Conservation (phyloP, 2,888 invertebrate species). For the Ichneumoninae sp. region DNA sequence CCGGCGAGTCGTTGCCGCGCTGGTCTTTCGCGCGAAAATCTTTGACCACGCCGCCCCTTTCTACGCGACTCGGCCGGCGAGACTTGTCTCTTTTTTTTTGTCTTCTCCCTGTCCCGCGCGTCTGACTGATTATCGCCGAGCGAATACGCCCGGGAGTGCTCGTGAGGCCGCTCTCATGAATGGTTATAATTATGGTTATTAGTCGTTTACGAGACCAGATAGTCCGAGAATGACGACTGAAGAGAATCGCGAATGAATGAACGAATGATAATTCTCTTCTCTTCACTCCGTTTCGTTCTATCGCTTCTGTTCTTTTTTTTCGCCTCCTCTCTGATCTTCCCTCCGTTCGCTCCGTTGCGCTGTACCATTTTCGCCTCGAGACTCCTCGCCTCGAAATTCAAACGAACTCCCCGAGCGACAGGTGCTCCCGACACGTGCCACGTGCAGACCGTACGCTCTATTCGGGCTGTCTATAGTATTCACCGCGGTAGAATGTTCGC, state of each 20-base stretch:
- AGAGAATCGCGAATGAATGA: conserved; percentile 52
- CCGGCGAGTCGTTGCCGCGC: background rate
- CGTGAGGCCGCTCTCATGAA: conserved; percentile 29
- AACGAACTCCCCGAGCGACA: conserved; percentile 56
- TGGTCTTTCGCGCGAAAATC: background rate
- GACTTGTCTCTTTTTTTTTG: background rate
- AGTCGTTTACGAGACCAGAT: conserved; percentile 42
- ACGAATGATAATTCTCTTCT: conserved; percentile 31
- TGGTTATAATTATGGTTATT: conserved; percentile 60
- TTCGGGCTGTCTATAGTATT: background rate
- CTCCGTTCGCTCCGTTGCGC: conserved; percentile 27
- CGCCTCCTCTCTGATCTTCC: conserved; percentile 36
- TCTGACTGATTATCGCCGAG: conserved; percentile 55
- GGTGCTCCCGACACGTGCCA: conserved; percentile 69
- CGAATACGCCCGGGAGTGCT: conserved; percentile 32
- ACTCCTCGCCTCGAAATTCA: conserved; percentile 21
- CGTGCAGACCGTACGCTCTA: conserved; percentile 23
- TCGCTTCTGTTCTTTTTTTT: conserved; percentile 28
- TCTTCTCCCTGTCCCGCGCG: background rate
- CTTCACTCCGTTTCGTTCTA: conserved; percentile 22
- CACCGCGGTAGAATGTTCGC: background rate
- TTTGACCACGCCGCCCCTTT: background rate
- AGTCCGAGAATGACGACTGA: conserved; percentile 16
- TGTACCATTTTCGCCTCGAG: conserved; percentile 19
- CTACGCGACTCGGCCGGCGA: background rate